Evolutionary conservation across 2,797 vertebrate species (phyloP).

Genomic region (Heliangelus exortis): DNA sequence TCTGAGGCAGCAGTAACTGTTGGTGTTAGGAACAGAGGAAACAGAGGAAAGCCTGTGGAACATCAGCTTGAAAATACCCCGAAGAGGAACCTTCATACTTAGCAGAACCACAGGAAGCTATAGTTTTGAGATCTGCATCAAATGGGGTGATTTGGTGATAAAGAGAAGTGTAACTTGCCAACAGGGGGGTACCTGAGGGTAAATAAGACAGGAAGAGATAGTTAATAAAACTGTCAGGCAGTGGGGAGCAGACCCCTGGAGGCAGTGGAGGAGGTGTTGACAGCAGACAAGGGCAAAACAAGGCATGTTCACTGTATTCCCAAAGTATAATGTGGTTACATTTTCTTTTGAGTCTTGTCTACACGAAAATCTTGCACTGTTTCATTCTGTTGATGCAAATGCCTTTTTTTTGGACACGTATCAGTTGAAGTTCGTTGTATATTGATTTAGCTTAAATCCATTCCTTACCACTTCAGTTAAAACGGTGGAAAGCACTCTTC

Average conservation of each 20-base stretch:
- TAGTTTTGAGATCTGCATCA: not conserved
- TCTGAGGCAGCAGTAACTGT: not conserved
- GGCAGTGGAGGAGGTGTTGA: slow-evolving; percentile 39
- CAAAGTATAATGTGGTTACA: not conserved
- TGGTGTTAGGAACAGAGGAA: not conserved
- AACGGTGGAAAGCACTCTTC: not conserved
- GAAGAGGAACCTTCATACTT: not conserved
- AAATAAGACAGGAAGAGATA: not conserved
- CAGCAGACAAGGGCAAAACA: slow-evolving; percentile 34
- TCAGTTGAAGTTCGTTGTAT: not conserved
- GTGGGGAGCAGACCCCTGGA: not conserved
- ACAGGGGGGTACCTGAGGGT: not conserved
- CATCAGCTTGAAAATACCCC: not conserved
- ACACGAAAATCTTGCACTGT: not conserved
- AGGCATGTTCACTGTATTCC: not conserved
- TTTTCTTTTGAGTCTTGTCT: slow-evolving; percentile 34
- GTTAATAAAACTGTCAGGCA: slow-evolving; percentile 20
- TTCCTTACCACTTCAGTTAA: slow-evolving; percentile 12
- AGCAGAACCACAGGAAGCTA: not conserved
- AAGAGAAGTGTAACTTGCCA: slow-evolving; percentile 16
- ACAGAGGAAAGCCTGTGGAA: not conserved
- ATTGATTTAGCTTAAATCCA: slow-evolving; percentile 25
- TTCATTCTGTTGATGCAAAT: slow-evolving; percentile 46
- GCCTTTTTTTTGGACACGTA: slow-evolving; percentile 2
- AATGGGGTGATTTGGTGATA: not conserved